Base-by-base conservation (phyloP, 2,888 invertebrate genomes). In the Penaeus monodon region DNA sequence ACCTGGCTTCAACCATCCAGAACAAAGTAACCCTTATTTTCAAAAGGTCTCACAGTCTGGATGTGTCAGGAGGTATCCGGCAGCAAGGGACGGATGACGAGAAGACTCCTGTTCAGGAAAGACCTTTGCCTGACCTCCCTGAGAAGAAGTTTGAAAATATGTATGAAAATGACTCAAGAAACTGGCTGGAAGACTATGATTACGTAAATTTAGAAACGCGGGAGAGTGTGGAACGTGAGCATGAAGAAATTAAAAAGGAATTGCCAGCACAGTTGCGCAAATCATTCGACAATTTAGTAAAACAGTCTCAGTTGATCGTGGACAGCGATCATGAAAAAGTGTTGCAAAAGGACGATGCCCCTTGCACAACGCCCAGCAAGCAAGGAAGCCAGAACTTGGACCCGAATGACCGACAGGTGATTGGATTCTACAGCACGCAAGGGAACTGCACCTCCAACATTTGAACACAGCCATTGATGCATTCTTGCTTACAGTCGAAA, bases 401-500 rank as follows among this genome's bases (percentile, higher is more conserved):
- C 89, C 94, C 95, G 0, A 96, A 96, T 92, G 98, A 98, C 92
- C 94, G 95, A 91, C 96, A 97, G 92, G 94, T 98, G 73, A 93
- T 98, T 57, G 95, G 95, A 76, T 98, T 97, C 93, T 98, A 98
- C 93, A 96, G 96, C 38, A 95, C 95, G 80, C 98, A 98, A 92
- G 95, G 49, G 95, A 96, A 66, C 96, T 96, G 24, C 97, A 98
- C 92, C 96, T 96, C 91, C 95, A 95, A 38, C 95, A 96, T 92
- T 94, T 99, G 78, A 95, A 96, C 89, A 96, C 96, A 91, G 97
- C 98, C 27, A 97, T 98, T 86, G 98, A 98, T 91, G 97, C 97
- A 0, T 98, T 99, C 93, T 94, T 98, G 78, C 95, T 96, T 91
- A 96, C 97, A 10, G 96, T 99, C 70, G 97, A 97, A 91, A 96